Base-by-base conservation (phyloP, 2,113 vertebrate genomes). In the Empidonax alnorum region DNA sequence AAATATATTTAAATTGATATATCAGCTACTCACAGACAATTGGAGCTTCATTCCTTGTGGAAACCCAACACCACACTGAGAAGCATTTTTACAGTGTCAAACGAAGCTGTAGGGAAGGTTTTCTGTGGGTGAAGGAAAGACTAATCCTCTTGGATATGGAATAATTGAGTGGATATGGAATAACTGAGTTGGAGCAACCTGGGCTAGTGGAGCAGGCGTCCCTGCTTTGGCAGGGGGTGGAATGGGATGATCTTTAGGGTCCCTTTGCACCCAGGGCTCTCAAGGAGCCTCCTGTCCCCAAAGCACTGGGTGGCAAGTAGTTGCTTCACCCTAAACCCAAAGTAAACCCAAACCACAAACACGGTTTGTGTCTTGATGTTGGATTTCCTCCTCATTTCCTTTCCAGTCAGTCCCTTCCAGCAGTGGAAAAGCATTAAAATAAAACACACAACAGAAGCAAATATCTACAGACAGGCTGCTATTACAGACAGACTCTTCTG, bases 1-100 rank as follows among this genome's bases (percentile, higher is more conserved):
- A 94, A 90, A 88, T 92, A 75, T 61, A 92, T 94, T 96, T 96
- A 93, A 94, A 96, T 94, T 97, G 92, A 95, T 94, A 81, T 94
- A 95, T 95, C 92, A 96, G 50, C 84, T 75, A 59, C 69, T 78
- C 78, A 66, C 75, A 85, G 66, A 87, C 90, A 92, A 93, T 44
- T 75, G 83, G 67, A 67, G 72, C 72, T 91, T 88, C 87, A 63
- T 67, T 80, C 79, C 58, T 31, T 41, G 52, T 42, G 88, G 94
- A 90, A 88, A 86, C 39, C 22, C 42, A 81, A 56, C 78, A 24
- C 24, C 91, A 56, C 53, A 77, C 41, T 28, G 41, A 81, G 44
- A 31, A 75, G 42, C 14, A 68, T 42, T 87, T 72, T 44, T 27
- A 65, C 49, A 88, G 41, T 14, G 23, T 22, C 21, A 84, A 73